Conservation (phyloP, 2,797 vertebrate species). For the Syndactyla subalaris region DNA sequence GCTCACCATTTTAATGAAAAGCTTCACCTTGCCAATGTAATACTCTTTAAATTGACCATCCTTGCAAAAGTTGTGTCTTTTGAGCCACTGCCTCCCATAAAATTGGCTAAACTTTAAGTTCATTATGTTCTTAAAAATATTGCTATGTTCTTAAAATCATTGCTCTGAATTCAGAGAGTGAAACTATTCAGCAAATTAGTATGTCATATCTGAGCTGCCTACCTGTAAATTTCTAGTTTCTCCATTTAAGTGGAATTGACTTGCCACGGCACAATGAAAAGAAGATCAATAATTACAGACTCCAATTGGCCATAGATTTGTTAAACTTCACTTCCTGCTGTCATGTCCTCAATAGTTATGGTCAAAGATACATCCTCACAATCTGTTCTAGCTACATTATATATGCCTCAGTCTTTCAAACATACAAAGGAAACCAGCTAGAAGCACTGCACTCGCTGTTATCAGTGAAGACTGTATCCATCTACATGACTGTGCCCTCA, state of each 20-base stretch:
- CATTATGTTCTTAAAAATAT: constrained; percentile 52
- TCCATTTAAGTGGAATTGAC: constrained; percentile 43
- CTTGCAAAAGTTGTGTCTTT: constrained; percentile 1
- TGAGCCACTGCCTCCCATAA: constrained; percentile 48
- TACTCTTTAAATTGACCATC: not conserved
- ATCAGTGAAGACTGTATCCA: not conserved
- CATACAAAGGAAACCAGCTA: not conserved
- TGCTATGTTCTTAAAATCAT: constrained; percentile 27
- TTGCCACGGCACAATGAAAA: not conserved
- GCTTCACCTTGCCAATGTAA: constrained; percentile 15
- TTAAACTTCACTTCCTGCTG: constrained; percentile 22
- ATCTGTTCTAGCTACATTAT: not conserved
- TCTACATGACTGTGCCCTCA: constrained; percentile 54
- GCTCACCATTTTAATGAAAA: constrained; percentile 52
- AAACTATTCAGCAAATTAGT: constrained; percentile 20
- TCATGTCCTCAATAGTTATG: not conserved
- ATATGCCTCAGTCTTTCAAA: not conserved
- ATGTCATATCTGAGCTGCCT: constrained; percentile 4
- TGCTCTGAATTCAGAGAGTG: constrained; percentile 22
- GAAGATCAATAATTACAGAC: constrained; percentile 23
- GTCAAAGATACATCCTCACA: not conserved
- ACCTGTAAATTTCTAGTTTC: constrained; percentile 13
- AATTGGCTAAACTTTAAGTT: constrained; percentile 49
- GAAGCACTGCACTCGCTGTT: not conserved
- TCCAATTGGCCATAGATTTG: constrained; percentile 1